Evolutionary conservation across 1,140 invertebrate genomes (phyloP), one percentile per base, ranked within the genome.

Genomic region (Sinonovacula constricta): DNA sequence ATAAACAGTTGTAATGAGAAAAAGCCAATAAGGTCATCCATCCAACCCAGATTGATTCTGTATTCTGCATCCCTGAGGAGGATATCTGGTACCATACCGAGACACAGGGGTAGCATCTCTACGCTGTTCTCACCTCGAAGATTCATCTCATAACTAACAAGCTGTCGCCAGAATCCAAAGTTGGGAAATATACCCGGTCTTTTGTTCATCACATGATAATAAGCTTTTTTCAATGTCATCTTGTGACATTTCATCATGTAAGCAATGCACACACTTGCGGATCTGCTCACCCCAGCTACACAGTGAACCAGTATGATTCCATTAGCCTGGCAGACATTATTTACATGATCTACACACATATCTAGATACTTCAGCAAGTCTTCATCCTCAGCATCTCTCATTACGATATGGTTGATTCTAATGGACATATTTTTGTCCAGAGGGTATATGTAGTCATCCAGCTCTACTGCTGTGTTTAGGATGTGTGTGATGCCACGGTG

Each of bases 141-240:
- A 53, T 93, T 90, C 70, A 93, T 91, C 90, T 98, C 97, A 84
- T 81, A 98, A 92, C 92, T 88, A 12, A 93, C 90, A 24, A 98
- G 92, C 87, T 97, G 96, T 67, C 94, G 93, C 93, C 97, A 97
- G 92, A 98, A 98, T 4, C 95, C 95, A 15, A 94, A 93, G 88
- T 98, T 98, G 0, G 97, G 97, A 80, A 94, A 93, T 68, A 97
- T 95, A 87, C 95, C 94, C 0, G 95, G 93, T 77, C 97, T 90
- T 49, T 89, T 85, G 0, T 90, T 85, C 69, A 93, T 93, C 0
- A 97, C 93, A 85, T 95, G 94, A 24, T 93, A 91, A 90, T 95
- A 97, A 1, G 96, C 95, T 74, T 96, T 93, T 2, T 93, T 91
- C 1, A 98, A 91, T 1, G 93, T 93, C 93, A 97, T 94, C 31